A percentile compares a stretch with the other conserved stretches of the same genome.
Conservation (phyloP, 2,113 vertebrate species). For the Aleadryas rufinucha region DNA sequence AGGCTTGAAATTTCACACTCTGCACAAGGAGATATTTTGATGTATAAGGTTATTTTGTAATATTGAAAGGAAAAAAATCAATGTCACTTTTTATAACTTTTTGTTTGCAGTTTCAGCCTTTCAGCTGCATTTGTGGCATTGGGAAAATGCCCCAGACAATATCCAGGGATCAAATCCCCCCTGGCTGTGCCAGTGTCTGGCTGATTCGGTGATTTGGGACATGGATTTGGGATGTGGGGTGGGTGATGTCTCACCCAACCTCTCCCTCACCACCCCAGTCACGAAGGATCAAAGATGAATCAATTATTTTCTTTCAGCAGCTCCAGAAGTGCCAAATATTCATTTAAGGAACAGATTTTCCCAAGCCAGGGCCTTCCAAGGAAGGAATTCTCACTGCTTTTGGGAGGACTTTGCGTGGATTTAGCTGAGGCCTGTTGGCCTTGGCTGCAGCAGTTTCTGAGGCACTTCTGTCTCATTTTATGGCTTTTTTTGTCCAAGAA, state of each 20-base stretch:
- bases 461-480: background rate
- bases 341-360: background rate
- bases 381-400: background rate
- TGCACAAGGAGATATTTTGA: background rate
- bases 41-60: background rate
- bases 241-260: background rate
- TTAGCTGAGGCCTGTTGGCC: background rate
- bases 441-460: background rate
- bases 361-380: background rate
- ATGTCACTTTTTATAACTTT: background rate
- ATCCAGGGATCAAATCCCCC: background rate
- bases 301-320: background rate
- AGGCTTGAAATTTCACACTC: background rate
- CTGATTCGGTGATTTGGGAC: fast-evolving
- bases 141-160: fast-evolving
- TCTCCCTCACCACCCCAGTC: background rate
- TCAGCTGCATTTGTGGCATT: background rate
- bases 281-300: background rate
- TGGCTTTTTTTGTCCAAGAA: background rate
- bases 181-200: background rate
- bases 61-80: background rate
- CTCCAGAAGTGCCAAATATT: background rate
- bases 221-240: background rate
- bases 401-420: fast-evolving
- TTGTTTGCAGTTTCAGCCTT: background rate